These are phyloP conservation scores for Nothobranchius kuhntae DNA, from an alignment of 2,113 vertebrate species.

Conservation along the genomic window DNA sequence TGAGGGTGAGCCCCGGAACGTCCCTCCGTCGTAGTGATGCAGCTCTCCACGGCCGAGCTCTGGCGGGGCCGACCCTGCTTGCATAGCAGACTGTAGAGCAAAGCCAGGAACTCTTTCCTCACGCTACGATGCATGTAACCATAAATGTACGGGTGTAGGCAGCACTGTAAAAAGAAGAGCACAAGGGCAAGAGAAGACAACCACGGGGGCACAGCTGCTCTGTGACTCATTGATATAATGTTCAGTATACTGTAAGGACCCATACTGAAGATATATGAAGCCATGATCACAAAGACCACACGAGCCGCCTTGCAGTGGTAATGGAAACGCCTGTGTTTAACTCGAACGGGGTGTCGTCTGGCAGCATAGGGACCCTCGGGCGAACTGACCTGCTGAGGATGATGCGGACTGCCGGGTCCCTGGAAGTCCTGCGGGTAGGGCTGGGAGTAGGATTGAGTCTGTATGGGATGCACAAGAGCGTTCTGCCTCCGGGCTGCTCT, in stretches of 20 bases:
- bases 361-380: slow-evolving; percentile 52
- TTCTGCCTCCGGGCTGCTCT: slow-evolving; percentile 86
- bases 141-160: slow-evolving; percentile 88
- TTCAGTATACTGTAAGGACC: slow-evolving; percentile 87
- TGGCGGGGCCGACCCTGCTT: slow-evolving; percentile 69
- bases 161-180: slow-evolving; percentile 89
- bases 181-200: slow-evolving; percentile 83
- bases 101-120: slow-evolving; percentile 79
- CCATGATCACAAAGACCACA: slow-evolving; percentile 88
- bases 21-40: slow-evolving; percentile 80
- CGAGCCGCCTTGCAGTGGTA: slow-evolving; percentile 88
- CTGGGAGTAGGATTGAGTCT: slow-evolving; percentile 69
- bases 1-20: slow-evolving; percentile 66
- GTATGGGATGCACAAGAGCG: slow-evolving; percentile 84
- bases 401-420: slow-evolving; percentile 54
- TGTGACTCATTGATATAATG: slow-evolving; percentile 76
- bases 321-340: slow-evolving; percentile 79
- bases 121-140: slow-evolving; percentile 90
- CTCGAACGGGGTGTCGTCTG: slow-evolving; percentile 65
- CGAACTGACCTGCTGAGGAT: slow-evolving; percentile 47
- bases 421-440: slow-evolving; percentile 65
- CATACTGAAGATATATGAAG: slow-evolving; percentile 87
- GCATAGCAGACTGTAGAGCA: slow-evolving; percentile 83
- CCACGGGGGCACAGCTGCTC: slow-evolving; percentile 81
- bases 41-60: slow-evolving; percentile 77